Base-by-base conservation (phyloP, 2,113 vertebrate species). In the Asarcornis scutulata region DNA sequence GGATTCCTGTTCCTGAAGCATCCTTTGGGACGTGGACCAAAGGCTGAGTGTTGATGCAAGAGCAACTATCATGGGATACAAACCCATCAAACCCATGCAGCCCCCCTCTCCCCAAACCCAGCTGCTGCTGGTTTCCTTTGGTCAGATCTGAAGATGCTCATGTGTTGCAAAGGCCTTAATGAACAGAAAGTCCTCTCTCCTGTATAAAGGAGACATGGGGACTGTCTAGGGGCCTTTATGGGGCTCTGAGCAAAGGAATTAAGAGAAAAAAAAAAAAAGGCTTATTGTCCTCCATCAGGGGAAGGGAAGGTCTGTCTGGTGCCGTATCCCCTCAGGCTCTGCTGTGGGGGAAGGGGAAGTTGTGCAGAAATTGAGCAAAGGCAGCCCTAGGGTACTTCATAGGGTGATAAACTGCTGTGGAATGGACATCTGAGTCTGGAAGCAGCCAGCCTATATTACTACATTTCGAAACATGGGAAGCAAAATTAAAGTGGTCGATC, bases 41-140 rank as follows among this genome's bases (percentile, higher is more conserved):
- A 21, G 0, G 9, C 74, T 11, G n/a, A 40, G 22, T 12, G 8
- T 34, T 73, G 63, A 31, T 38, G 64, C 26, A 2, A n/a, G 0
- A 38, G 52, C 40, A 71, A 46, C 44, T 4, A 31, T 31, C 53
- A 44, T 53, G 29, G 27, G 25, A 2, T 34, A 20, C 44, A 44
- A 34, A 86, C 52, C 10, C 11, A 0, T 0, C 44, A 44, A 34
- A 88, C 52, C 10, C 11, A 0, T 0, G 26, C 13, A n/a, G 15
- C 13, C 40, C 22, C n/a, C 48, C 23, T 25, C 64, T 44, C 52
- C 62, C 15, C 2, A 55, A 6, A n/a, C 21, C 29, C 1, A 3
- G 5, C 22, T 64, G 36, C 32, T 20, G 25, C 9, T 27, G 75
- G 11, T n/a, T 75, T 58, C 32, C 58, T 88, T 42, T 18, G 16